phyloP scores from a whole-genome alignment of 2,797 vertebrate genomes.

The Tapera naevia region DNA sequence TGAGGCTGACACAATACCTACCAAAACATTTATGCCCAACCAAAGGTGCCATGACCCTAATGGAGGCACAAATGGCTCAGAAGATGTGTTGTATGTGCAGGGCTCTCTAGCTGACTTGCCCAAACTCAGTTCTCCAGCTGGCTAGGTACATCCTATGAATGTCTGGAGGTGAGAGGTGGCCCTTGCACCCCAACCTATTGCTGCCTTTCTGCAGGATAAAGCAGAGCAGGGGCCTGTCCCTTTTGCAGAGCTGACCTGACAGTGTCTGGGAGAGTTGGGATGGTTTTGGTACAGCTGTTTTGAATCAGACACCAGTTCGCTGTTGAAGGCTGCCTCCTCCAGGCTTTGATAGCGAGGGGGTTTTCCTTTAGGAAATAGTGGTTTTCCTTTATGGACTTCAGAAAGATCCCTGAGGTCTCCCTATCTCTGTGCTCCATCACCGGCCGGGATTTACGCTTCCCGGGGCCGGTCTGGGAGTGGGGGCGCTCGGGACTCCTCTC shows the following conservation, averaged over 20 bases:
- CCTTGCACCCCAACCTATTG: not conserved
- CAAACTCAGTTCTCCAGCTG: not conserved
- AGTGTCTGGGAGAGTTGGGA: not conserved
- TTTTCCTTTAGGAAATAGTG: constrained; percentile 58
- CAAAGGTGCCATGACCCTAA: not conserved
- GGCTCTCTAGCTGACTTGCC: accelerated
- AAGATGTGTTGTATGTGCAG: accelerated
- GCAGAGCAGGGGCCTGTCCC: not conserved
- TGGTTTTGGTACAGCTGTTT: constrained; percentile 10
- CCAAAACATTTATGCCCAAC: not conserved
- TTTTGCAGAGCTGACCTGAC: not conserved
- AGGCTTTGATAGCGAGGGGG: constrained; percentile 10
- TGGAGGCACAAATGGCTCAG: accelerated
- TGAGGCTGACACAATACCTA: not conserved
- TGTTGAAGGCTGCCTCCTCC: constrained; percentile 26
- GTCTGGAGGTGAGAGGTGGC: not conserved
- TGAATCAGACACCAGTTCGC: not conserved
- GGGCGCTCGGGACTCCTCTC: not conserved
- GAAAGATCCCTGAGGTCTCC: constrained; percentile 41
- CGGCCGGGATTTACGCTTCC: not conserved
- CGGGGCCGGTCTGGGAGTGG: not conserved
- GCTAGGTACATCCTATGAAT: accelerated
- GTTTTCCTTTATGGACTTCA: constrained; percentile 57
- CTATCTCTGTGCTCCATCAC: constrained; percentile 44
- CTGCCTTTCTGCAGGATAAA: not conserved